Evolutionary conservation across 2,113 vertebrate species (phyloP).

Genomic region (Neotoma lepida): DNA sequence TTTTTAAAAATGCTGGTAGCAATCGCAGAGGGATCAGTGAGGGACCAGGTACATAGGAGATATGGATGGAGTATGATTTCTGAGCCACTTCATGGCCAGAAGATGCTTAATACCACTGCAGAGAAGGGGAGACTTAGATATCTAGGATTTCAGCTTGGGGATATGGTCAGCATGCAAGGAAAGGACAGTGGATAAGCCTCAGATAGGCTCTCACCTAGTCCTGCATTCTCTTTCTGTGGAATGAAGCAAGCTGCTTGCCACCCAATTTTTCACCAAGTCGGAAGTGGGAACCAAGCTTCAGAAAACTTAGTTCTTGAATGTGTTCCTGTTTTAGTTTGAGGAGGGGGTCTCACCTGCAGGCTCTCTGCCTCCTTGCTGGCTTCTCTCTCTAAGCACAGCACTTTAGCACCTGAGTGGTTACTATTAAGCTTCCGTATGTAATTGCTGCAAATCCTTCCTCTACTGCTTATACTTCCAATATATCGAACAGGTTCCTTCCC

Average conservation of each 20-base stretch:
- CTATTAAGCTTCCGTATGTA: neutral
- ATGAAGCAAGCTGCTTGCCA: neutral
- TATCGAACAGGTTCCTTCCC: accelerated
- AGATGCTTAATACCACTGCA: neutral
- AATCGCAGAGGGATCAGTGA: neutral
- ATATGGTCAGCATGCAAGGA: neutral
- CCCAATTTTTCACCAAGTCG: neutral
- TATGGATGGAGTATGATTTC: neutral
- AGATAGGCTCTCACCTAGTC: neutral
- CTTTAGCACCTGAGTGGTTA: accelerated
- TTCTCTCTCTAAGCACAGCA: neutral
- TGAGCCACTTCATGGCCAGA: neutral
- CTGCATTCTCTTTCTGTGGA: neutral
- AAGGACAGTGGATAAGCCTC: neutral
- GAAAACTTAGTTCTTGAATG: neutral
- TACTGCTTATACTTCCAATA: neutral
- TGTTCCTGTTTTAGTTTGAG: neutral
- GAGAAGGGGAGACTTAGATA: neutral
- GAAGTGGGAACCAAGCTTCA: neutral
- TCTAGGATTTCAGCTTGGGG: neutral
- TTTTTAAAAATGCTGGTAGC: neutral
- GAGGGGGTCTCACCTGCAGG: neutral
- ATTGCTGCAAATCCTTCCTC: neutral
- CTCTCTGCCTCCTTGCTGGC: neutral
- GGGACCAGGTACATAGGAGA: neutral